Evolutionary conservation across 2,113 vertebrate species (phyloP).

Genomic region (Myocastor coypus): DNA sequence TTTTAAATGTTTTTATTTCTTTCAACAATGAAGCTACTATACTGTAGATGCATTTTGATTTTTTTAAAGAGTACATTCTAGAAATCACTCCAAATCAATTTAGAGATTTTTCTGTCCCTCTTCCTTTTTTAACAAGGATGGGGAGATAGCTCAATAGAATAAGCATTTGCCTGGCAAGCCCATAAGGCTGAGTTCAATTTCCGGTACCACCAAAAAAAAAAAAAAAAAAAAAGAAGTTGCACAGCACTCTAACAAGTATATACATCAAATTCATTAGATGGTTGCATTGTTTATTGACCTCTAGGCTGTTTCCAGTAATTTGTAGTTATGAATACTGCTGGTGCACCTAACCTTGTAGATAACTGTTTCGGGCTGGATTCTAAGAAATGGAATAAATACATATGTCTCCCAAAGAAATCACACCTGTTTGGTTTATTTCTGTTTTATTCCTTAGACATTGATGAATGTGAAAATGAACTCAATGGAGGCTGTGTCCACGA

Average conservation of each 20-base stretch:
- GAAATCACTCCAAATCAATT: constrained; percentile 35
- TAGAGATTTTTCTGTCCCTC: not conserved
- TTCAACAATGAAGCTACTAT: not conserved
- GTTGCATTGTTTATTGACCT: not conserved
- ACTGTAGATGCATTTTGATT: not conserved
- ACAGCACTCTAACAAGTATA: not conserved
- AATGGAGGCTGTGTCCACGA: constrained; percentile 98
- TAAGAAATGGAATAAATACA: not conserved
- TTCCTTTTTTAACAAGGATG: not conserved
- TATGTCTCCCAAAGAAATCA: constrained; percentile 57
- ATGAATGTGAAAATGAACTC: constrained; percentile 96
- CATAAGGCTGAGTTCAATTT: no score
- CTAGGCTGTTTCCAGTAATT: constrained; percentile 28
- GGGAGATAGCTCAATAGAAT: no score
- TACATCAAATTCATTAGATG: not conserved
- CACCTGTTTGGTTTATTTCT: constrained; percentile 81
- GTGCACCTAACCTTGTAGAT: not conserved
- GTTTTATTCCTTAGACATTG: constrained; percentile 91
- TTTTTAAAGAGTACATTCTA: constrained; percentile 34
- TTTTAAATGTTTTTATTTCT: constrained; percentile 38
- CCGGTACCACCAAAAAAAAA: no score
- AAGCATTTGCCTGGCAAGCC: no score
- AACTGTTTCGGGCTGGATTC: constrained; percentile 5
- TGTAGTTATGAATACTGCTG: not conserved
- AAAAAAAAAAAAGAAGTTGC: not conserved